A percentile compares a stretch with the other conserved stretches of the same genome.
Evolutionary conservation across 1,140 invertebrate species (phyloP).

Genomic region (Pseudomyrmex flavicornis): DNA sequence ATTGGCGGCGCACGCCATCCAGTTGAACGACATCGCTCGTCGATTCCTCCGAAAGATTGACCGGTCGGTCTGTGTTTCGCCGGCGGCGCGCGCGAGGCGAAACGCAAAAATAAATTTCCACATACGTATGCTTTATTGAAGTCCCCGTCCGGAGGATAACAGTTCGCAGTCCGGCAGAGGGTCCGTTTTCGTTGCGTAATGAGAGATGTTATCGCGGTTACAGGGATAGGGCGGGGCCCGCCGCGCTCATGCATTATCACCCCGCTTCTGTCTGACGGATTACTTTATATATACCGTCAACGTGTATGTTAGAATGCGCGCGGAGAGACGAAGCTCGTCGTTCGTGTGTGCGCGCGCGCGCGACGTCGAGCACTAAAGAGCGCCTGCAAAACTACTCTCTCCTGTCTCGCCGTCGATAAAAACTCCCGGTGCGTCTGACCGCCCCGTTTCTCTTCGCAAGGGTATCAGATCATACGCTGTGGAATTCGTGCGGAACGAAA

Average conservation of each 20-base stretch:
- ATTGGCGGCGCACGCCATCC: background rate
- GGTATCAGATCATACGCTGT: constrained; percentile 63
- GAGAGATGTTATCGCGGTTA: constrained; percentile 83
- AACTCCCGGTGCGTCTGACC: constrained; percentile 71
- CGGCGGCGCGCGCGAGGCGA: background rate
- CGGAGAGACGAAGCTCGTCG: background rate
- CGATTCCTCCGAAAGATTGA: constrained; percentile 54
- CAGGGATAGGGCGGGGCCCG: constrained; percentile 83
- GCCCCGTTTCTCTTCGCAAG: constrained; percentile 10
- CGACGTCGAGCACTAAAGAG: constrained; percentile 71
- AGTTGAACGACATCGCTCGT: constrained; percentile 32
- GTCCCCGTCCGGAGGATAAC: constrained; percentile 75
- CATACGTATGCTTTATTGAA: constrained; percentile 75
- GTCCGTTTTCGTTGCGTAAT: constrained; percentile 82
- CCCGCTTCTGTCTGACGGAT: constrained; percentile 79
- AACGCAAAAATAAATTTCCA: constrained; percentile 73
- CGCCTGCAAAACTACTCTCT: constrained; percentile 73
- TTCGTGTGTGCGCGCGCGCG: constrained; percentile 50
- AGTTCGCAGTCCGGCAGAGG: constrained; percentile 78
- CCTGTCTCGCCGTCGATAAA: constrained; percentile 69
- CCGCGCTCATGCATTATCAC: constrained; percentile 82
- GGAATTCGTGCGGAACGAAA: constrained; percentile 48
- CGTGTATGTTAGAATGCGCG: constrained; percentile 54
- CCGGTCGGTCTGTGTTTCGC: constrained; percentile 9
- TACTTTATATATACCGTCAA: constrained; percentile 79